phyloP scores from a whole-genome alignment of 2,113 vertebrate genomes.

The Dissostichus mawsoni region DNA sequence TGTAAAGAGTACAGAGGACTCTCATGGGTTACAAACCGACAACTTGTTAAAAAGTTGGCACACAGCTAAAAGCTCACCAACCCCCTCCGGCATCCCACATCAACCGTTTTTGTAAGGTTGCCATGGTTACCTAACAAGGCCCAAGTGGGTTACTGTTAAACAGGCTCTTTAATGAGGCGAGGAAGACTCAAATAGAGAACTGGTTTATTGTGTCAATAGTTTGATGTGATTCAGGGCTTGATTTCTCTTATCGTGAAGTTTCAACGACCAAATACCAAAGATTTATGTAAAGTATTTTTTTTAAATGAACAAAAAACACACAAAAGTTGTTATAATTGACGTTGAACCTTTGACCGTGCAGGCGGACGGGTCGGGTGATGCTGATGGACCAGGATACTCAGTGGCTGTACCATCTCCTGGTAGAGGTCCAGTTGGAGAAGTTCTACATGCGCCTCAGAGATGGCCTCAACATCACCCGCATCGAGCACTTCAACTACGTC shows the following conservation, averaged over 20 bases:
- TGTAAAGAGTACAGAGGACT: background rate
- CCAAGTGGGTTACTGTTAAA: slow-evolving; percentile 5
- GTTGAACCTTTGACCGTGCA: slow-evolving; percentile 5
- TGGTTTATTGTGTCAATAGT: background rate
- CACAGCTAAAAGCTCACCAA: slow-evolving; percentile 7
- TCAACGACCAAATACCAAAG: background rate
- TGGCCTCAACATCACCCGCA: slow-evolving; percentile 89
- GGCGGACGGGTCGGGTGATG: slow-evolving; percentile 70
- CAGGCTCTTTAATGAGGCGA: slow-evolving; percentile 21
- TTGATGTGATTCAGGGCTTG: background rate
- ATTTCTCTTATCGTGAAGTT: background rate
- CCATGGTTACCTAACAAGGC: slow-evolving; percentile 48
- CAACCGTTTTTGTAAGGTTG: slow-evolving; percentile 41
- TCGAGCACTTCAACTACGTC: slow-evolving; percentile 89
- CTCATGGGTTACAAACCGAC: background rate
- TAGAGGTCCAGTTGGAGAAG: slow-evolving; percentile 88
- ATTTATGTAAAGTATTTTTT: background rate
- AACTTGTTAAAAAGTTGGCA: slow-evolving; percentile 14
- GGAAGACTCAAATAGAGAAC: background rate
- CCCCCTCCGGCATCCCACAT: slow-evolving; percentile 12
- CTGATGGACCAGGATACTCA: slow-evolving; percentile 87
- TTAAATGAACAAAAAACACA: no score
- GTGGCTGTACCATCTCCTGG: slow-evolving; percentile 88
- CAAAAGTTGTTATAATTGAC: background rate
- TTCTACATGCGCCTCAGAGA: slow-evolving; percentile 88